A percentile compares a stretch with the other conserved stretches of the same genome.
Evolutionary conservation across 2,113 vertebrate species (phyloP).

Genomic region (Sorex araneus): DNA sequence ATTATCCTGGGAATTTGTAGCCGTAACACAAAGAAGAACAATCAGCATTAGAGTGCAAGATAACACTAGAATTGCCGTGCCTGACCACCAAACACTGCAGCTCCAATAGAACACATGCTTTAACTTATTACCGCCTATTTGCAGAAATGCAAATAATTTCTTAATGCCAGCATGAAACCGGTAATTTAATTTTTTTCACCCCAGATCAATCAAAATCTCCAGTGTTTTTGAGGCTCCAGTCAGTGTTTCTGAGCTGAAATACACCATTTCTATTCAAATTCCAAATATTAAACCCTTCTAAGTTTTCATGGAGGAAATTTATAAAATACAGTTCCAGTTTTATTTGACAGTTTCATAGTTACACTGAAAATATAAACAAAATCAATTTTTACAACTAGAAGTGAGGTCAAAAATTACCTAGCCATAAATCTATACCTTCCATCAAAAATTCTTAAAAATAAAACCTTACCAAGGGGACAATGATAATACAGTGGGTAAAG

Average conservation of each 20-base stretch:
- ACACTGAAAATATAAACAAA: background rate
- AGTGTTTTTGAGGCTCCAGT: constrained; percentile 41
- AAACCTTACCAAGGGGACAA: too few relatives aligned
- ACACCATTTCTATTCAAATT: background rate
- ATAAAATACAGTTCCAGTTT: background rate
- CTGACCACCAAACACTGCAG: constrained; percentile 34
- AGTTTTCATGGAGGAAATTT: background rate
- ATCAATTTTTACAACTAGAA: background rate
- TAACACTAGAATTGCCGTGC: constrained; percentile 63
- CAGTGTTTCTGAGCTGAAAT: constrained; percentile 54
- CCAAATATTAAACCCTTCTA: background rate
- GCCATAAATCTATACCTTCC: background rate
- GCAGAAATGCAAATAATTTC: constrained; percentile 64
- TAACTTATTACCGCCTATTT: constrained; percentile 60
- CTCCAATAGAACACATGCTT: constrained; percentile 27
- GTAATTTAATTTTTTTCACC: constrained; percentile 35
- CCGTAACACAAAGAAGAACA: constrained; percentile 75
- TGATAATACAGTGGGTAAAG: too few relatives aligned
- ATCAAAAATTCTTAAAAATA: background rate
- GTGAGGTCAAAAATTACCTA: background rate
- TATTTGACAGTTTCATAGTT: background rate
- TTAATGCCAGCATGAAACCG: constrained; percentile 54
- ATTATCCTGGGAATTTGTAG: constrained; percentile 79
- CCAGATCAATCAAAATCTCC: constrained; percentile 51
- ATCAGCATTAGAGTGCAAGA: constrained; percentile 71